These are phyloP conservation scores for Pipra filicauda DNA, from an alignment of 2,113 vertebrate genomes.

Conservation along the genomic window DNA sequence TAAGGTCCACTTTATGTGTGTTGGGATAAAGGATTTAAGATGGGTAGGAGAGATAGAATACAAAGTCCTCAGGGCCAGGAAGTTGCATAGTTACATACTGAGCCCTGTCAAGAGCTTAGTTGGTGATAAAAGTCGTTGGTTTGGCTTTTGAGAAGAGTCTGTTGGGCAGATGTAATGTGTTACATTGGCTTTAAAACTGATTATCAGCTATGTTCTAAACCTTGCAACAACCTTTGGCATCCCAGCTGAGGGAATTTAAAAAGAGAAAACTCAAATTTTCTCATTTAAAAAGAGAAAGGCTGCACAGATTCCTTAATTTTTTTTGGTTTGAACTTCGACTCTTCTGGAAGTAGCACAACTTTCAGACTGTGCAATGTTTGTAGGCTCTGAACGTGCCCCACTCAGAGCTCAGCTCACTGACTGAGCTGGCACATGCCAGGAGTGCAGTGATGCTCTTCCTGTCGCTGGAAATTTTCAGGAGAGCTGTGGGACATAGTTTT, in stretches of 20 bases:
- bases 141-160: not conserved
- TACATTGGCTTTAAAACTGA: not conserved
- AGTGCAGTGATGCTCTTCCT: not conserved
- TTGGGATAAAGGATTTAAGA: not conserved
- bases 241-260: not conserved
- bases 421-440: not conserved
- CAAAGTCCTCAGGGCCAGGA: not conserved
- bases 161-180: not conserved
- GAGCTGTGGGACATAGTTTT: not conserved
- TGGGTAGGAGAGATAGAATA: not conserved
- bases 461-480: not conserved
- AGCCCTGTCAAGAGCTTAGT: fast-evolving
- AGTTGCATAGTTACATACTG: not conserved
- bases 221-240: not conserved
- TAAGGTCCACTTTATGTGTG: not conserved
- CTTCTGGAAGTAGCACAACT: not conserved
- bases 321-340: not conserved
- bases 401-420: not conserved
- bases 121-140: not conserved
- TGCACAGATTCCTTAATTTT: not conserved
- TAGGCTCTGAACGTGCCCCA: not conserved
- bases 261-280: too few relatives aligned
- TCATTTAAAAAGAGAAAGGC: not conserved
- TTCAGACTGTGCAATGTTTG: not conserved
- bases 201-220: not conserved